Evolutionary conservation across 2,888 invertebrate genomes (phyloP), one percentile per base, ranked within the genome.

Genomic region (Chrysina gloriosa): DNA sequence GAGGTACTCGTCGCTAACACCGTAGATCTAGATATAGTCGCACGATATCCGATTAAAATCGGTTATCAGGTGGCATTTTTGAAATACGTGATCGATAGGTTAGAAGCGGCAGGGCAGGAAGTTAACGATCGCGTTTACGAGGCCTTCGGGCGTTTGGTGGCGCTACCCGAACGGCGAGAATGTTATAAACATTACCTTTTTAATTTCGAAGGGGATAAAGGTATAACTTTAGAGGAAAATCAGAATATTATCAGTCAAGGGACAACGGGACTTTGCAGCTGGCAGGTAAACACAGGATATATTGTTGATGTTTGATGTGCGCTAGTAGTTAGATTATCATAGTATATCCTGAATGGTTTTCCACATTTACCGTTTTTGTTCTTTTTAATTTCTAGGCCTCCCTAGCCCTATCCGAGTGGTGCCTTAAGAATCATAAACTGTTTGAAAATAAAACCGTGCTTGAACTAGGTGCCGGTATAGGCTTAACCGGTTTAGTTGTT

Each of bases 391-490:
- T 72, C 64, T 65, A 92, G 89, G 94, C 92, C 34, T 89, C 91
- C 0, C 76, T 90, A 63, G 89, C 88, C 63, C 81, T 94, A 58
- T 86, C 91, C 29, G 90, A 93, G 79, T 94, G 92, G 90, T 86
- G 89, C 39, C 72, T 90, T 6, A 79, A 83, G 65, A 87, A 93
- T 76, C 80, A 82, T 74, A 73, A 84, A 5, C 48, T 82, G 21
- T 84, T 93, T 45, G 63, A 75, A 3, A 80, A 84, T 6, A 91
- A 90, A 81, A 83, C 80, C 47, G 77, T 94, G 2, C 75, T 94
- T 3, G 94, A 94, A 84, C 83, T 94, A 2, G 94, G 94, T 50
- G 89, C 92, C 7, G 94, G 94, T 23, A 86, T 90, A 14, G 94
- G 94, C 0, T 85, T 94, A 63, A 87, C 90, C 34, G 92, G 93